Evolutionary conservation across 1,140 invertebrate species (phyloP), one percentile per base, ranked within the genome.

Genomic region (Heliconius nattereri): DNA sequence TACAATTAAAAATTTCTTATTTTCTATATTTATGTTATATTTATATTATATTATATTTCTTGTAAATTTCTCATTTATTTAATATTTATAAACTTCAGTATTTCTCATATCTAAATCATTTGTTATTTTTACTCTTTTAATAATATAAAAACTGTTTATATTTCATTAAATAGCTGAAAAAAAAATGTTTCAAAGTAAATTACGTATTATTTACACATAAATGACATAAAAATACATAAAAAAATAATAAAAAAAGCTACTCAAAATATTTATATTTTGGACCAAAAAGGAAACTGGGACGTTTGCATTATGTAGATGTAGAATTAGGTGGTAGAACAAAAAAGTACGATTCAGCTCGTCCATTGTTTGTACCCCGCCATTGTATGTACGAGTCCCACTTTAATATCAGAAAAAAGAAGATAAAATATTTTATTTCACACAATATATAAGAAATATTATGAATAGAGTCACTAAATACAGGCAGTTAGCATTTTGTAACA

Each of bases 241-340:
- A 74, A 75, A n/a, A 73, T 78, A 81, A 78, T 66, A 81, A 78
- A 40, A 32, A 37, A 78, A 81, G 80, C 76, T 71, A 81, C 80
- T 81, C 40, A 73, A 81, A 78, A 81, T 81, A 81, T 71, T 71
- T 81, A 81, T 83, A 79, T 78, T 77, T 71, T 66, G 23, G 60
- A 23, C 23, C 26, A 52, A 83, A 54, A 79, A 76, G 70, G 80
- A 86, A 81, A 81, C 79, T 82, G 81, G 81, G 78, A 80, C 81
- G 73, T 72, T 79, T 74, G 85, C 84, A 86, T 87, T 87, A 86
- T 87, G 82, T 84, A 78, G 80, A 81, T 81, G 76, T 78, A 86
- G 80, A 86, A 88, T 89, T 87, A 85, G 84, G 85, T 85, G 71
- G 82, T 85, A 70, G 81, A 88, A 88, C 85, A 89, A 90, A 85